Conservation (phyloP, 2,888 invertebrate species). For the Ctena decussata region DNA sequence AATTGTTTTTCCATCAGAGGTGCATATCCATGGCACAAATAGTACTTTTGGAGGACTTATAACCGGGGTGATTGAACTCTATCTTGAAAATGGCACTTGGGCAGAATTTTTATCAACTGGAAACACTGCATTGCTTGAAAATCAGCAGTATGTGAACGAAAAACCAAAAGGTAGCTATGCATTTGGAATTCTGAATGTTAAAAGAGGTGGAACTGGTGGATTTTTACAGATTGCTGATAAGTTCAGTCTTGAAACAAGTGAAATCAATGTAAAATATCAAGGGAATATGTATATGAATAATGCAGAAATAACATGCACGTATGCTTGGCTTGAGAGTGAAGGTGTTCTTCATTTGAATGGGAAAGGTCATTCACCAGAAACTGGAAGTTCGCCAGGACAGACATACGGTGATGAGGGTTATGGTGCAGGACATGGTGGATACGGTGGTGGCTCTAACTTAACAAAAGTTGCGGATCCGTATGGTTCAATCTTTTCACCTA, state of each 20-base stretch:
- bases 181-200: conserved; percentile 73
- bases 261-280: conserved; percentile 75
- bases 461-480: conserved; percentile 66
- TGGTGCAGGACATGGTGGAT: conserved; percentile 78
- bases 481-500: conserved; percentile 73
- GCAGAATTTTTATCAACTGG: conserved; percentile 73
- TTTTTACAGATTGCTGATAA: conserved; percentile 66
- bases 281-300: conserved; percentile 77
- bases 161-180: conserved; percentile 72
- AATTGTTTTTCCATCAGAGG: conserved; percentile 74
- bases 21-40: conserved; percentile 79
- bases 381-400: conserved; percentile 69
- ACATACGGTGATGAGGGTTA: conserved; percentile 68
- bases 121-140: conserved; percentile 73
- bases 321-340: conserved; percentile 79
- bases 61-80: conserved; percentile 73
- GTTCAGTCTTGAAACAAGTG: conserved; percentile 63
- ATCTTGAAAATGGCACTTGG: conserved; percentile 68
- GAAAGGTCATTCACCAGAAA: conserved; percentile 65
- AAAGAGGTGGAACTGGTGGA: conserved; percentile 66
- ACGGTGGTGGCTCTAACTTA: conserved; percentile 72
- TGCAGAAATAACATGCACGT: conserved; percentile 72
- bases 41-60: conserved; percentile 73
- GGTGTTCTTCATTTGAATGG: conserved; percentile 78
- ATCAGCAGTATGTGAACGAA: conserved; percentile 65